A percentile compares a stretch with the other conserved stretches of the same genome.
Evolutionary conservation across 2,797 vertebrate genomes (phyloP).

Genomic region (Pipistrellus pygmaeus): DNA sequence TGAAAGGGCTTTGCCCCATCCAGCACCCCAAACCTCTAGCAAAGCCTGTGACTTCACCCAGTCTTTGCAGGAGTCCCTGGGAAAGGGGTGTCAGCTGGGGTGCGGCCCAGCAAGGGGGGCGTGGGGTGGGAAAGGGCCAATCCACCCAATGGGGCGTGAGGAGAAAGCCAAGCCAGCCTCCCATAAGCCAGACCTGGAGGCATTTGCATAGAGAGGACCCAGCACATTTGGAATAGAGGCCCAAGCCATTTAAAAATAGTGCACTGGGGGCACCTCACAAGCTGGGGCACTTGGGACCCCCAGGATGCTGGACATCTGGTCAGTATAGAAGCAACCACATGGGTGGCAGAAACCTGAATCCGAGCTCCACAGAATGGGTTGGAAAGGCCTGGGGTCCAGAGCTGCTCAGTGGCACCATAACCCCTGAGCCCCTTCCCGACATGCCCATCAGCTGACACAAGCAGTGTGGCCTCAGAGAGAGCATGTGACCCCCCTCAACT

Average conservation of each 20-base stretch:
- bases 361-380: neutral
- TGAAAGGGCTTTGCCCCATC: neutral
- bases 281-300: too few relatives aligned
- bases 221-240: neutral
- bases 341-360: neutral
- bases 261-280: neutral
- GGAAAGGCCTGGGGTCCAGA: neutral
- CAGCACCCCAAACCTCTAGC: neutral
- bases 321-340: neutral
- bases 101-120: too few relatives aligned
- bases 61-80: neutral
- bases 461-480: neutral
- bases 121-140: neutral
- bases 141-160: neutral
- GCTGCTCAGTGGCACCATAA: neutral
- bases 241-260: neutral
- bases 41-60: neutral
- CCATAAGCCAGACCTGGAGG: neutral
- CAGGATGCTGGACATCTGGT: neutral
- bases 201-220: neutral
- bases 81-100: neutral
- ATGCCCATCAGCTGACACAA: rapidly evolving
- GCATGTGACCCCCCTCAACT: rapidly evolving
- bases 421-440: neutral
- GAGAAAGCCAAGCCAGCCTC: neutral